Base-by-base conservation (phyloP, 2,113 vertebrate species). In the Marmota monax region DNA sequence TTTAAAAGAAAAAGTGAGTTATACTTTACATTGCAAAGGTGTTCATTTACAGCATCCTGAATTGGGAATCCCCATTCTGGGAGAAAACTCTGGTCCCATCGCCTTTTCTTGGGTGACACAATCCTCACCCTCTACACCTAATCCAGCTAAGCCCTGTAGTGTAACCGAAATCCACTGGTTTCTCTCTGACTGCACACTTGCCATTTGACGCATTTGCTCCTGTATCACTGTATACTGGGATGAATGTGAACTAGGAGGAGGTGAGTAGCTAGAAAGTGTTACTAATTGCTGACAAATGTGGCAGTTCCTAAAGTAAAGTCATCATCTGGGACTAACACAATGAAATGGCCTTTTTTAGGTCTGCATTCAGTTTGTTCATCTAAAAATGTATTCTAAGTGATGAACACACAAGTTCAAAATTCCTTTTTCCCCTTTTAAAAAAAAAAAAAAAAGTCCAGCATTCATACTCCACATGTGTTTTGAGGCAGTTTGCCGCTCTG, bases 281-380 rank as follows among this genome's bases (percentile, higher is more conserved):
- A 34, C 5, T 89, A 32, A 88, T 65, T 23, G 8, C 69, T 84
- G 37, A 37, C 77, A 86, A 61, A 87, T 22, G 77, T 79, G 67
- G 53, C 48, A 90, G 11, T 82, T 90, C 27, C 29, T 84, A 56
- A 83, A 84, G 69, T 72, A 65, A 84, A 29, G 29, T 45, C 48
- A 37, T 58, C 45, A 45, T 88, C 77, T 18, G 42, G 39, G 17
- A 95, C 73, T 82, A 84, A 29, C 22, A 53, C 70, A 77, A 51
- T 58, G 87, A 72, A 91, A 42, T 61, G 45, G 18, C 58, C 48
- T 87, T 92, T 87, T 85, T 74, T 56, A 94, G 70, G 53, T 72
- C 65, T 73, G 45, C 29, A 12, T 94, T 93, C 51, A 20, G 10
- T 94, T 45, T 61, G 58, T 22, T 88, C 69, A 88, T 56, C 74